Conservation (phyloP, 2,113 vertebrate genomes). For the Corythornis madagascariensis region DNA sequence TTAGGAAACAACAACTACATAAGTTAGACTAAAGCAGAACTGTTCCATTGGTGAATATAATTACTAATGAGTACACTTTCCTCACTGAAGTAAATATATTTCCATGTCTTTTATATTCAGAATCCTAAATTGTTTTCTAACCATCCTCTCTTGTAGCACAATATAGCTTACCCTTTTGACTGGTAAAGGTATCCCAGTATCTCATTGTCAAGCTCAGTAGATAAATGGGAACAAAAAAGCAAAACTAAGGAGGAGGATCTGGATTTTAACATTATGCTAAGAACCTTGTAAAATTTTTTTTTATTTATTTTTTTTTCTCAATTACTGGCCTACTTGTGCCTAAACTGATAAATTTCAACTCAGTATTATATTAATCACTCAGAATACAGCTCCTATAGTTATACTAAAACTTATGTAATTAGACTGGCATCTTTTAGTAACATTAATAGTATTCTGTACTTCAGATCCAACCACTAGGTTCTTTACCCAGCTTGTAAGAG, state of each 20-base stretch:
- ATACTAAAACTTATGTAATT: neutral
- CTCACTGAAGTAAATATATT: neutral
- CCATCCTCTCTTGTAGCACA: neutral
- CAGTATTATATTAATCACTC: neutral
- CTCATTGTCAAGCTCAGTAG: neutral
- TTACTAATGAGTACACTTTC: accelerated
- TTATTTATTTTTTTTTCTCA: neutral
- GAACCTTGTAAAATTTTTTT: neutral
- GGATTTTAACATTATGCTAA: neutral
- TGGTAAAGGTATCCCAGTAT: neutral
- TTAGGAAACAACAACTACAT: neutral
- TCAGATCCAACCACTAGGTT: neutral
- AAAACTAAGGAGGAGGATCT: neutral
- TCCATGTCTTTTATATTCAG: neutral
- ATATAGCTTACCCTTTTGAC: accelerated
- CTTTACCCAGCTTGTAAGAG: neutral
- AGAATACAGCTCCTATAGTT: neutral
- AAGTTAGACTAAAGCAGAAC: neutral
- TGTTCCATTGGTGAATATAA: neutral
- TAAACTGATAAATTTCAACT: neutral
- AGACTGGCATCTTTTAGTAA: neutral
- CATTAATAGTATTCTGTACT: neutral
- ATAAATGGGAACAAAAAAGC: neutral
- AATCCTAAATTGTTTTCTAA: neutral
- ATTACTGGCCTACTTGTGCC: neutral